These are phyloP conservation scores for Scolopax bukidnonensis DNA, from an alignment of 2,797 vertebrate species.

Conservation along the genomic window DNA sequence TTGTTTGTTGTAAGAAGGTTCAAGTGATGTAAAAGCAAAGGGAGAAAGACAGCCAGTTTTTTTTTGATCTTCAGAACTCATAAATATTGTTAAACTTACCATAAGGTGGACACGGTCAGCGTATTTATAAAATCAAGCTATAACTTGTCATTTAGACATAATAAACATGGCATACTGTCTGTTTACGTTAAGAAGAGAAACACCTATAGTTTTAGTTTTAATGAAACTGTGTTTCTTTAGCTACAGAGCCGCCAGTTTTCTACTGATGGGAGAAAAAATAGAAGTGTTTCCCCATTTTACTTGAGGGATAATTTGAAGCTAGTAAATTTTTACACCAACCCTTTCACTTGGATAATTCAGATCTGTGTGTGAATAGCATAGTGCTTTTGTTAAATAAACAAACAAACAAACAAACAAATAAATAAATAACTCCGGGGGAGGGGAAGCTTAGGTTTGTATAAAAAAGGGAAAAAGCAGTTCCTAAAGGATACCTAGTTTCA, in stretches of 20 bases:
- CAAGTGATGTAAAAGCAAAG: not conserved
- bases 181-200: not conserved
- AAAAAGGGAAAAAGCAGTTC: not conserved
- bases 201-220: not conserved
- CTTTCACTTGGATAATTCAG: not conserved
- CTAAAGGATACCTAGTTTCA: not conserved
- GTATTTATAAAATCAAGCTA: not conserved
- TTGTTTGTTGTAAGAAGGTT: not conserved
- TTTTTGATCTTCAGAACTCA: not conserved
- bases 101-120: not conserved
- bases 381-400: not conserved
- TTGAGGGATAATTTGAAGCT: not conserved
- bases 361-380: not conserved
- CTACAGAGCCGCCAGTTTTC: not conserved
- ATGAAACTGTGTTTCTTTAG: not conserved
- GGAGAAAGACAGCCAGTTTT: not conserved
- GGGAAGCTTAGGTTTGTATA: not conserved
- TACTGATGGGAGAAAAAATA: not conserved
- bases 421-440: accelerated
- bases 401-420: not conserved
- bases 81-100: not conserved
- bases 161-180: not conserved
- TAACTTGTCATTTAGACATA: not conserved
- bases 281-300: not conserved
- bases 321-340: not conserved